phyloP scores from a whole-genome alignment of 2,888 invertebrate species.

The Pyrocoelia pectoralis region DNA sequence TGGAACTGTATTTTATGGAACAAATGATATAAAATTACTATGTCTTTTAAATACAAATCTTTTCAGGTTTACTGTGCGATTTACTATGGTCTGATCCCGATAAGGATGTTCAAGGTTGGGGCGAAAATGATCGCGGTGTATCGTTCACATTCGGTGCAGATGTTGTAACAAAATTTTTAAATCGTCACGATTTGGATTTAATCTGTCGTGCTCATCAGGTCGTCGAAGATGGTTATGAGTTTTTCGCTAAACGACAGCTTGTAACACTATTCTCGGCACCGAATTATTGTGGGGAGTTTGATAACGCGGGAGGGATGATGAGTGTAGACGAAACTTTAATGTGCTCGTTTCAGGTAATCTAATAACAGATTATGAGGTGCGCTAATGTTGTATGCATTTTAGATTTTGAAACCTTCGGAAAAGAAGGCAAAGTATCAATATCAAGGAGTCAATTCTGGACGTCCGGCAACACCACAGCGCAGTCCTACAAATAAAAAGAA shows the following conservation, averaged over 20 bases:
- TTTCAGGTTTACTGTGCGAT: constrained; percentile 89
- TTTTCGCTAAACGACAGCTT: constrained; percentile 97
- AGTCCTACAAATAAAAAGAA: constrained; percentile 78
- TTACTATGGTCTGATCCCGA: constrained; percentile 98
- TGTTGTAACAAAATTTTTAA: constrained; percentile 95
- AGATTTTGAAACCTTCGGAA: constrained; percentile 99
- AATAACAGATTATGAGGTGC: not conserved
- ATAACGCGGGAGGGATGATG: constrained; percentile 99
- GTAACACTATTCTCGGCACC: constrained; percentile 99
- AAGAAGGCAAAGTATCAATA: constrained; percentile 99
- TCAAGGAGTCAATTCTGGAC: constrained; percentile 84
- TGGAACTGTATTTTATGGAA: too few species aligned
- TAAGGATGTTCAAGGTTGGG: constrained; percentile 94
- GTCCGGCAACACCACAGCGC: constrained; percentile 86
- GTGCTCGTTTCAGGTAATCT: constrained; percentile 96
- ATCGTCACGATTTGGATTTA: constrained; percentile 95
- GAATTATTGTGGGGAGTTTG: constrained; percentile 98
- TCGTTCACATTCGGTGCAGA: constrained; percentile 98
- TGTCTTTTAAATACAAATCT: too few species aligned
- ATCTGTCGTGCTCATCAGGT: constrained; percentile 98
- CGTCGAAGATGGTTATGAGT: constrained; percentile 99
- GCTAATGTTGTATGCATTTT: constrained; percentile 36
- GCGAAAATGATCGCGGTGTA: constrained; percentile 97
- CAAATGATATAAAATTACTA: too few species aligned
- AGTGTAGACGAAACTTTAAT: constrained; percentile 98